Conservation (phyloP, 1,140 invertebrate species). For the Contarinia nasturtii region DNA sequence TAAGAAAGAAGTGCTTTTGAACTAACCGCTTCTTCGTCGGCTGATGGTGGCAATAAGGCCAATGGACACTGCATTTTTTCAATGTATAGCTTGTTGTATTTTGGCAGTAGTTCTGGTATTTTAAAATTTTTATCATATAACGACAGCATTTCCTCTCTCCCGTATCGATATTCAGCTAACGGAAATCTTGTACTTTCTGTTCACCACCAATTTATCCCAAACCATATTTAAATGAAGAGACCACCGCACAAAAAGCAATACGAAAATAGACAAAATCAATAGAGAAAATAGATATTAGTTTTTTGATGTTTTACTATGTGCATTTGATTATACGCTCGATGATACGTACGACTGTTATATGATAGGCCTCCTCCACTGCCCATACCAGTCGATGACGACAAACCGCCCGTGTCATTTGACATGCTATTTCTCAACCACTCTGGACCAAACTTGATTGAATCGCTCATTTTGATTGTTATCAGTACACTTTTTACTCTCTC, state of each 20-base stretch:
- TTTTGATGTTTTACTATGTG: too few relatives aligned
- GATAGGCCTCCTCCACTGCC: conserved; percentile 11
- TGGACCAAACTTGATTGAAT: conserved; percentile 55
- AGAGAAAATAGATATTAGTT: too few relatives aligned
- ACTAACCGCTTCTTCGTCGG: conserved; percentile 51
- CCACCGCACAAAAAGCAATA: too few relatives aligned
- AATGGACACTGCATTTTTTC: conserved; percentile 60
- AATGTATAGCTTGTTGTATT: conserved; percentile 43
- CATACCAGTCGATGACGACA: conserved; percentile 22
- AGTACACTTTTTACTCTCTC: not conserved
- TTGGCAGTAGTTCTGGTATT: conserved; percentile 42
- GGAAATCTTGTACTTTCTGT: conserved; percentile 6
- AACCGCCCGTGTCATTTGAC: conserved; percentile 26
- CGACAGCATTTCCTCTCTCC: conserved; percentile 75
- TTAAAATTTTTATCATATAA: conserved; percentile 46
- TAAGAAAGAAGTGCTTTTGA: too few relatives aligned
- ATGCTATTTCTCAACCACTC: conserved; percentile 52
- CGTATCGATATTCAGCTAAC: conserved; percentile 36
- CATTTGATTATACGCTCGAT: not conserved
- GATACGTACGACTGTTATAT: conserved; percentile 4
- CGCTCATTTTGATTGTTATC: conserved; percentile 29
- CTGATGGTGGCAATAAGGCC: conserved; percentile 52
- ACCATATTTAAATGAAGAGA: not conserved
- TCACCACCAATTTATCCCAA: not conserved
- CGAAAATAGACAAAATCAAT: too few relatives aligned